Base-by-base conservation (phyloP, 1,140 invertebrate species). In the Aphaenogaster ashmeadi region DNA sequence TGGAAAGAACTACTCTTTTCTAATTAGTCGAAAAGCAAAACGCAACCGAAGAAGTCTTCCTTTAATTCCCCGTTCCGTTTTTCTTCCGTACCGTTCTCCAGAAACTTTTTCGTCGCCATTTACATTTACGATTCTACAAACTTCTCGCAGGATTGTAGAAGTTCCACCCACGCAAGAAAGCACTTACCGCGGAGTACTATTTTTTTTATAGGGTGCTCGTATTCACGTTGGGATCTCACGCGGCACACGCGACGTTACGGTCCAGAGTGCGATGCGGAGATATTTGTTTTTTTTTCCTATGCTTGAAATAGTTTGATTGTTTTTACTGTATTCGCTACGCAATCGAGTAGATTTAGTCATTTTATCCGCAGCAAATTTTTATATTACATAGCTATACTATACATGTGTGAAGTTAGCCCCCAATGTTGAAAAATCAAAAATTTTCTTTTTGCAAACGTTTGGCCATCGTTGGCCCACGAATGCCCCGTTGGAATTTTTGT, bases 101-200 rank as follows among this genome's bases (percentile, higher is more conserved):
- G 47, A 38, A 83, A 83, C 54, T 75, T 75, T 60, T 50, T 60
- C 80, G 8, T 5, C 7, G 27, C 41, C 67, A 84, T 81, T 71
- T 75, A 84, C 71, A 75, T 84, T 84, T 75, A 84, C 80, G 64
- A 41, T 36, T 58, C 41, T 21, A 11, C 54, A 60, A 84, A 74
- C 69, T 84, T 75, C 44, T 84, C 18, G 41, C 41, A 15, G 44
- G 27, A 47, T 83, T 47, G 80, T 21, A 11, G 21, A 60, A 56
- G 58, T 79, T 60, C 15, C 80, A 21, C 38, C 33, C 80, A 60
- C 54, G 44, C 54, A 62, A 74, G 41, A 84, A 84, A 84, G 27
- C 80, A 75, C 69, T 74, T 84, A 74, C 54, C 18, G 80, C 41
- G 41, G 13, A 84, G 80, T 75, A 54, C 27, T 72, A 38, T 75